phyloP scores from a whole-genome alignment of 1,140 invertebrate species.

The Chrysoperla carnea region DNA sequence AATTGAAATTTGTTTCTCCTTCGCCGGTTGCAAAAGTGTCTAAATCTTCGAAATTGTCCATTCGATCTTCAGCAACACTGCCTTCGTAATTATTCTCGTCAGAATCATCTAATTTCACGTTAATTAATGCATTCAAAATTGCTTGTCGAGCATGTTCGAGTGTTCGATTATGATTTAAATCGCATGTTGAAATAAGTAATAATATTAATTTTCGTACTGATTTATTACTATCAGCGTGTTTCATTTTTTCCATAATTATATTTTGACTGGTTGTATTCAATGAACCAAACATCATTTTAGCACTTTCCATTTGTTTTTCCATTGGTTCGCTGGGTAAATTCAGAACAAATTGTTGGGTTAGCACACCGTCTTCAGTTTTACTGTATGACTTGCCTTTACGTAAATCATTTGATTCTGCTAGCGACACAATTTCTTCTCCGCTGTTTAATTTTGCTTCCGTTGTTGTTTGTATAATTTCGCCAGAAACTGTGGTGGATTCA shows the following conservation, averaged over 20 bases:
- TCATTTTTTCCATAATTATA: slow-evolving; percentile 60
- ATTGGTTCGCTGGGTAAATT: slow-evolving; percentile 4
- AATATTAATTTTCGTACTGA: slow-evolving; percentile 54
- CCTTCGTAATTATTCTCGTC: slow-evolving; percentile 10
- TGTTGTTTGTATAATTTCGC: no score
- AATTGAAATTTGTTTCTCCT: slow-evolving; percentile 14
- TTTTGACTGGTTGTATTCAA: slow-evolving; percentile 55
- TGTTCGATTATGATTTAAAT: slow-evolving; percentile 41
- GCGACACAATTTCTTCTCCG: no score
- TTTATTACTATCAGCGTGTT: slow-evolving; percentile 55
- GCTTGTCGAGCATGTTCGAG: slow-evolving; percentile 40
- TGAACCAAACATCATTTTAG: slow-evolving; percentile 52
- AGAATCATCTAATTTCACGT: slow-evolving; percentile 28
- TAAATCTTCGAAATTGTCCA: slow-evolving; percentile 5
- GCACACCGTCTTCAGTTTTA: no score
- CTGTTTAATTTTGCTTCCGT: no score
- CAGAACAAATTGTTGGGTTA: no score
- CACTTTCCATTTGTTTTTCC: slow-evolving; percentile 36
- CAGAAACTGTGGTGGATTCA: no score
- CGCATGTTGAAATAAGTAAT: slow-evolving; percentile 56
- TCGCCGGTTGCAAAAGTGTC: slow-evolving; percentile 1
- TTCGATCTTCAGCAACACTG: slow-evolving; percentile 5
- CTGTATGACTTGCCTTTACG: no score
- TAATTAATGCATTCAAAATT: slow-evolving; percentile 45
- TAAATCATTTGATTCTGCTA: no score